Conservation (phyloP, 2,113 vertebrate genomes). For the Misgurnus mizolepis region DNA sequence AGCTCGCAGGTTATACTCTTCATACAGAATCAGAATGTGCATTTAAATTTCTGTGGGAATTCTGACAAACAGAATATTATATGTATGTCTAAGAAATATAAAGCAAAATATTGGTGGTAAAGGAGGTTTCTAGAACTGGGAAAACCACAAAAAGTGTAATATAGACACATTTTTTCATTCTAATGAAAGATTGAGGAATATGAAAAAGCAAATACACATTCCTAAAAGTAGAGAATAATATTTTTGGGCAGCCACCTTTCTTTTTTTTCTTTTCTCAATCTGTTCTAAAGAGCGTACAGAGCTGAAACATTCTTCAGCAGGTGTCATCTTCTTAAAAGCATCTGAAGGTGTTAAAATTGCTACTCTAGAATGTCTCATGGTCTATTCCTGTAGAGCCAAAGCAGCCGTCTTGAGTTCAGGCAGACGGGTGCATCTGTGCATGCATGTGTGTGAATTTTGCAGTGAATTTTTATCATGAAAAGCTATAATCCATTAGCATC, state of each 20-base stretch:
- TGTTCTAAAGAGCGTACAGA: not conserved
- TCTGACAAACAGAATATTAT: too few relatives aligned
- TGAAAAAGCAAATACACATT: not conserved
- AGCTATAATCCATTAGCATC: not conserved
- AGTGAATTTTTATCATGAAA: slow-evolving; percentile 13
- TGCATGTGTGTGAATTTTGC: slow-evolving; percentile 3
- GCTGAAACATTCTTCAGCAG: slow-evolving; percentile 21
- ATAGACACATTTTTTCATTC: slow-evolving; percentile 18
- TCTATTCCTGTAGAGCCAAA: slow-evolving; percentile 24
- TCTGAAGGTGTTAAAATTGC: slow-evolving; percentile 38
- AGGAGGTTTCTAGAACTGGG: not conserved
- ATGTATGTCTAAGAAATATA: too few relatives aligned
- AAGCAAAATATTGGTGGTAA: not conserved
- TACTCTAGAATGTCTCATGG: slow-evolving; percentile 13
- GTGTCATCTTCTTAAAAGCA: slow-evolving; percentile 38
- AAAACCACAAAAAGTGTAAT: not conserved
- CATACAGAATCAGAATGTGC: too few relatives aligned
- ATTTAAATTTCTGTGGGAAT: too few relatives aligned
- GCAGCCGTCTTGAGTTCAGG: slow-evolving; percentile 4
- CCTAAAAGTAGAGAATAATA: slow-evolving; percentile 1
- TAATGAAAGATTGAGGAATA: slow-evolving; percentile 16
- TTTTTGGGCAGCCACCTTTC: slow-evolving; percentile 1
- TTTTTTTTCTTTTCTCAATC: slow-evolving; percentile 8
- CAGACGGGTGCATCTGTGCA: not conserved
- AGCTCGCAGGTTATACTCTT: too few relatives aligned